Percentiles rank a stretch among this genome's conserved stretches.
These are phyloP conservation scores for Apoderus coryli DNA, from an alignment of 2,888 invertebrate genomes.

Conservation along the genomic window DNA sequence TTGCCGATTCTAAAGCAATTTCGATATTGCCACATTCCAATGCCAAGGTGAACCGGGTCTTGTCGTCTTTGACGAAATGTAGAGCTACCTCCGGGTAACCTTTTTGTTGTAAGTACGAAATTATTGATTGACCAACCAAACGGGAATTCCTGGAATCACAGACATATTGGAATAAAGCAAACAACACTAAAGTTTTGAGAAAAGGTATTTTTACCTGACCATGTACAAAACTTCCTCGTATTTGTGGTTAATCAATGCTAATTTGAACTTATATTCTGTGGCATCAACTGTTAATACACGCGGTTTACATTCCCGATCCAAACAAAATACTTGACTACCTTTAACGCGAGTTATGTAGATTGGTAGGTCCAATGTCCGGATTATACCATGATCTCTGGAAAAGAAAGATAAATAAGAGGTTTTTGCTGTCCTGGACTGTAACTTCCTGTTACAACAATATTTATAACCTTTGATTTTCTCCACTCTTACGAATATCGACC, in stretches of 20 bases:
- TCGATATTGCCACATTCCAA: slow-evolving; percentile 98
- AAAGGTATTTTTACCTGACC: no score
- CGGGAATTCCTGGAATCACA: slow-evolving; percentile 85
- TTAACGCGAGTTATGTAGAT: slow-evolving; percentile 91
- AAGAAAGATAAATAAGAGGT: not conserved
- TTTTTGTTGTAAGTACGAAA: slow-evolving; percentile 96
- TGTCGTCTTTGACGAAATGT: slow-evolving; percentile 98
- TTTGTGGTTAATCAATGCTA: slow-evolving; percentile 89
- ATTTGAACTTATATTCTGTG: slow-evolving; percentile 95
- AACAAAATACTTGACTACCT: slow-evolving; percentile 80
- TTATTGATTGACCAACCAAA: slow-evolving; percentile 96
- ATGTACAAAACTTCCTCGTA: slow-evolving; percentile 88
- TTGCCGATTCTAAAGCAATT: slow-evolving; percentile 91
- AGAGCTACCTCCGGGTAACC: slow-evolving; percentile 92
- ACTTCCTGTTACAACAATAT: no score
- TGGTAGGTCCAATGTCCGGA: slow-evolving; percentile 92
- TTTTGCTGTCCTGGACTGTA: no score
- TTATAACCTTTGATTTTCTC: no score
- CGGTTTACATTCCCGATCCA: slow-evolving; percentile 86
- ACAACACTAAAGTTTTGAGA: no score
- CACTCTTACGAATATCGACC: no score
- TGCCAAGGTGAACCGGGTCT: slow-evolving; percentile 88
- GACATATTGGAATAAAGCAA: no score
- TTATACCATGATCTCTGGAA: slow-evolving; percentile 87
- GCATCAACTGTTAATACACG: slow-evolving; percentile 88